Conservation (phyloP, 2,888 invertebrate genomes). For the Sceliomorpha sp. region DNA sequence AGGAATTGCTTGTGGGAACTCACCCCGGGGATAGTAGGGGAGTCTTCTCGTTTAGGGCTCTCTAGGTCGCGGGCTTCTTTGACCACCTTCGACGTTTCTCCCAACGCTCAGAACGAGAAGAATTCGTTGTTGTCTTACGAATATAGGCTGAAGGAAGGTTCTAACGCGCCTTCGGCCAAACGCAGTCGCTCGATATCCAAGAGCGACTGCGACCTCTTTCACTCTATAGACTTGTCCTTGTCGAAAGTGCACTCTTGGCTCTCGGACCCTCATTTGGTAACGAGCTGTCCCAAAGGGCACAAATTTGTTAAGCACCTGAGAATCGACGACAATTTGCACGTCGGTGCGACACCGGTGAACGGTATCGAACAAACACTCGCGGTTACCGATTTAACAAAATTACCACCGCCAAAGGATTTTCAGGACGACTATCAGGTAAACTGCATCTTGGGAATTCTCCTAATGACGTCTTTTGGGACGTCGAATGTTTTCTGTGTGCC, state of each 20-base stretch:
- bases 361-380: neutral
- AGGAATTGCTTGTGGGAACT: conserved; percentile 61
- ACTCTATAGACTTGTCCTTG: conserved; percentile 46
- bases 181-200: conserved; percentile 51
- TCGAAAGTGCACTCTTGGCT: conserved; percentile 57
- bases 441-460: conserved; percentile 12
- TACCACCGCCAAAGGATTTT: conserved; percentile 8
- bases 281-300: conserved; percentile 21
- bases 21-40: conserved; percentile 41
- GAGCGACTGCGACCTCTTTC: conserved; percentile 58
- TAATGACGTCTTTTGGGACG: too few species aligned
- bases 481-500: conserved; percentile 1
- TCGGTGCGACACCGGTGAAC: neutral
- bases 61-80: neutral
- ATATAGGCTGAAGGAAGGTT: conserved; percentile 46
- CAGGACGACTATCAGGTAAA: conserved; percentile 27
- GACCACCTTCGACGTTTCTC: conserved; percentile 47
- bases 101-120: conserved; percentile 64
- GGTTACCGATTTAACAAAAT: conserved; percentile 1
- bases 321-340: neutral
- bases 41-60: too few species aligned
- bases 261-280: conserved; percentile 59
- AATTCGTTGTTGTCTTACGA: conserved; percentile 65
- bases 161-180: conserved; percentile 17
- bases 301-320: neutral